Conservation (phyloP, 2,888 invertebrate species). For the Amitus sp. region DNA sequence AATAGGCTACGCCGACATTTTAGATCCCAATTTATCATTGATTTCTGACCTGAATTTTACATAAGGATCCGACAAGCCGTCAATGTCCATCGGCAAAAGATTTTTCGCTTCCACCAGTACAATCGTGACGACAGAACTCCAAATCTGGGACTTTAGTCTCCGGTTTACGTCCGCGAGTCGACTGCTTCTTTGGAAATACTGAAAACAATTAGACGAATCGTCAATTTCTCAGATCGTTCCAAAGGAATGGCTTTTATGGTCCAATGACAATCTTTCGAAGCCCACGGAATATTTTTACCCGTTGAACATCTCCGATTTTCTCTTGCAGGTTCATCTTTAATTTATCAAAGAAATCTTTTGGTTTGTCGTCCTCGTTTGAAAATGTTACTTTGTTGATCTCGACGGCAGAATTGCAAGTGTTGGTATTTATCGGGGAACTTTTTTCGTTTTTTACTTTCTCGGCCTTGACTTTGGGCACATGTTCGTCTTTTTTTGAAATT, state of each 20-base stretch:
- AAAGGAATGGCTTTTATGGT: background rate
- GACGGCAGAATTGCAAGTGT: background rate
- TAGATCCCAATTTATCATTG: background rate
- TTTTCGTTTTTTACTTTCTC: background rate
- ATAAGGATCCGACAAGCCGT: conserved; percentile 91
- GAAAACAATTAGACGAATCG: conserved; percentile 55
- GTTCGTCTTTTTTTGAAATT: too few relatives aligned
- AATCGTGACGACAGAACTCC: conserved; percentile 84
- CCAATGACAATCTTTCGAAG: background rate
- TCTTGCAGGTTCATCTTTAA: conserved; percentile 60
- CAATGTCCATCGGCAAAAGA: conserved; percentile 86
- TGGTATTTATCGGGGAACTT: background rate
- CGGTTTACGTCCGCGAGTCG: conserved; percentile 83
- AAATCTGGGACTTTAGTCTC: conserved; percentile 91
- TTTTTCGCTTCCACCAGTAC: conserved; percentile 96
- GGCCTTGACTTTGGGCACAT: background rate
- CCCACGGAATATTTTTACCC: conserved; percentile 67
- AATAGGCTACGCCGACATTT: background rate
- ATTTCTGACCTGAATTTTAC: conserved; percentile 88
- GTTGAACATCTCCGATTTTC: conserved; percentile 71
- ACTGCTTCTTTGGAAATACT: conserved; percentile 85
- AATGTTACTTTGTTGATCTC: background rate
- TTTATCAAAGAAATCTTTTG: conserved; percentile 29
- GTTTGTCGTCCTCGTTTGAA: conserved; percentile 50
- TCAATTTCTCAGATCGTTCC: background rate